A percentile compares a stretch with the other conserved stretches of the same genome.
These are phyloP conservation scores for Bimastos eiseni DNA, from an alignment of 2,888 invertebrate genomes.

Conservation along the genomic window DNA sequence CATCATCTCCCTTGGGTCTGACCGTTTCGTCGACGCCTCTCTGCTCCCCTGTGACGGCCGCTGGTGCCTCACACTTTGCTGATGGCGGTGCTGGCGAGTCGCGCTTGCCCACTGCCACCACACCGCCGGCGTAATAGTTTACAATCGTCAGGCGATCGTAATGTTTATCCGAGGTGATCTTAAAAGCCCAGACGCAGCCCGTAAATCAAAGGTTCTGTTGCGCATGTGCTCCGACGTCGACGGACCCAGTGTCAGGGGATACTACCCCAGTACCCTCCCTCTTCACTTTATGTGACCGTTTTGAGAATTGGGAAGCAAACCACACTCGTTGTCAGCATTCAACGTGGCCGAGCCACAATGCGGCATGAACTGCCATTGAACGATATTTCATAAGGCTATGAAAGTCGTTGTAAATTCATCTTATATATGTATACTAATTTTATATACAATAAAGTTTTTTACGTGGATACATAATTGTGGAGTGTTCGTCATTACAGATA, in stretches of 20 bases:
- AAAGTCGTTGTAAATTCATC: neutral
- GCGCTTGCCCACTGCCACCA: neutral
- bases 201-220: conserved; percentile 13
- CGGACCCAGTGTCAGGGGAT: neutral
- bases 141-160: neutral
- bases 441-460: too few relatives aligned
- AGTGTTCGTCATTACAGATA: neutral
- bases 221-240: neutral
- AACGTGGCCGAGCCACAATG: neutral
- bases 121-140: neutral
- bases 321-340: too few relatives aligned
- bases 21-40: neutral
- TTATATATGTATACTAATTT: too few relatives aligned
- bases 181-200: neutral
- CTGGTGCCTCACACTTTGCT: neutral
- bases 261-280: neutral
- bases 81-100: neutral
- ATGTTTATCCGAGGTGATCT: conserved; percentile 13
- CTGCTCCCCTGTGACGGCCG: neutral
- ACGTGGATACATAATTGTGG: neutral
- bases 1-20: neutral
- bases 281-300: neutral
- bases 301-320: neutral
- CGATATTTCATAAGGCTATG: too few relatives aligned
- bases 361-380: neutral